phyloP scores from a whole-genome alignment of 37 sponge, comb jelly and placozoan species.

The Mnemiopsis leidyi region DNA sequence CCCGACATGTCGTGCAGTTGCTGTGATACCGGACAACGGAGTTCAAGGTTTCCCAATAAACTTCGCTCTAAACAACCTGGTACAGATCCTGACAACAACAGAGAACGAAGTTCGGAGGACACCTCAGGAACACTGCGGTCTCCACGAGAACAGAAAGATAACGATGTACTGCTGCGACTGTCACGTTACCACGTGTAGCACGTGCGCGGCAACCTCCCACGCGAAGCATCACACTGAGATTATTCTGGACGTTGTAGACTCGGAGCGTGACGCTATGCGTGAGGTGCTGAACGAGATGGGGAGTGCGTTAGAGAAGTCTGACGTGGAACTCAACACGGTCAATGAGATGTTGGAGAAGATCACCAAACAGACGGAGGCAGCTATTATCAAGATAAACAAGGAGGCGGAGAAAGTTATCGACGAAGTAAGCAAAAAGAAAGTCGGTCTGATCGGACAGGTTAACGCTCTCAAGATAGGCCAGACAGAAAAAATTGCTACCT shows the following conservation, averaged over 20 bases:
- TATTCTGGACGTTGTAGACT: conserved; percentile 17
- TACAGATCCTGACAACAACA: conserved; percentile 63
- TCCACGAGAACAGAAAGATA: conserved; percentile 64
- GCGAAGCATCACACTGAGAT: conserved; percentile 42
- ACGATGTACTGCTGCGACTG: conserved; percentile 65
- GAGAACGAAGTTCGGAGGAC: conserved; percentile 50
- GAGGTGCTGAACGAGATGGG: not conserved
- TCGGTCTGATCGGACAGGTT: conserved; percentile 2
- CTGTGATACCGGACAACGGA: conserved; percentile 66
- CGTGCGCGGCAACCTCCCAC: conserved; percentile 19
- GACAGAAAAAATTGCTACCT: not conserved
- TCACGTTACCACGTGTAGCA: conserved; percentile 57
- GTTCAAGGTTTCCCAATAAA: conserved; percentile 69
- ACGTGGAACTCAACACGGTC: not conserved
- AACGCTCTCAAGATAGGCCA: conserved; percentile 31
- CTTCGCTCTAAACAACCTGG: conserved; percentile 72
- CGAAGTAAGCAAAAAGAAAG: conserved; percentile 28
- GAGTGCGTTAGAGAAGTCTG: not conserved
- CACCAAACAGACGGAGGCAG: conserved; percentile 51
- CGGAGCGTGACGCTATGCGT: not conserved
- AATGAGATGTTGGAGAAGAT: conserved; percentile 56
- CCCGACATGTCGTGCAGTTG: conserved; percentile 69
- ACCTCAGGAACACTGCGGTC: not conserved
- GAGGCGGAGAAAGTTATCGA: conserved; percentile 5
- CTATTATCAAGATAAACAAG: conserved; percentile 47